phyloP scores from a whole-genome alignment of 2,888 invertebrate species.

The Drosophila neotestacea region DNA sequence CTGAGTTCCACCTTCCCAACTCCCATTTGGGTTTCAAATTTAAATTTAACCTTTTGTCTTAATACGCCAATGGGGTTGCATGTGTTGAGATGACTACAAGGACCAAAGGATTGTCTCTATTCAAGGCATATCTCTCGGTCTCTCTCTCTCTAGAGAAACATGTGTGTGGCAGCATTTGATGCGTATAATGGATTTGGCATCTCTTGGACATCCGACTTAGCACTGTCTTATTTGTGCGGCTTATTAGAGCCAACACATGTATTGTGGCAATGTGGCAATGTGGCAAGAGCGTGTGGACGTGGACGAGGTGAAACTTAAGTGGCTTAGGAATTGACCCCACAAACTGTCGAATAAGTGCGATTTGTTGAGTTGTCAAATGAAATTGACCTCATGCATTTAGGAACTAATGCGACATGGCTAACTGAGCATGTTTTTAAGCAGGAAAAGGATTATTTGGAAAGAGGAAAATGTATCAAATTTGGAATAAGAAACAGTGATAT shows the following conservation, averaged over 20 bases:
- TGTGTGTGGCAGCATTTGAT: slow-evolving; percentile 48
- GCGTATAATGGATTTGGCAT: slow-evolving; percentile 60
- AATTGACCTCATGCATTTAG: slow-evolving; percentile 47
- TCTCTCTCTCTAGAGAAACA: slow-evolving; percentile 12
- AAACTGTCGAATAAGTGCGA: slow-evolving; percentile 27
- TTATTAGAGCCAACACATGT: slow-evolving; percentile 64
- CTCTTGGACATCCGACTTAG: slow-evolving; percentile 67
- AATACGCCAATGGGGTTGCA: slow-evolving; percentile 67
- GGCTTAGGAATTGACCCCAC: slow-evolving; percentile 30
- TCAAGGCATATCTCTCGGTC: slow-evolving; percentile 5
- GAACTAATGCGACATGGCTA: slow-evolving; percentile 13
- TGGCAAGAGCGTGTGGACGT: slow-evolving; percentile 1
- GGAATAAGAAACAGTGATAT: not conserved
- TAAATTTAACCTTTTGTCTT: slow-evolving; percentile 83
- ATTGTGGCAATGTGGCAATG: slow-evolving; percentile 37
- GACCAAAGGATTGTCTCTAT: slow-evolving; percentile 38
- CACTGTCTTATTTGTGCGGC: slow-evolving; percentile 53
- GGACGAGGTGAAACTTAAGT: slow-evolving; percentile 32
- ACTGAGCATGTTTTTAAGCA: not conserved
- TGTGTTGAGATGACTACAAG: slow-evolving; percentile 20
- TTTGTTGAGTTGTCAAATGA: slow-evolving; percentile 41
- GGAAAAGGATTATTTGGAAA: not conserved
- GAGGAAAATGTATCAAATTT: not conserved
- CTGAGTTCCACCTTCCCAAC: slow-evolving; percentile 7
- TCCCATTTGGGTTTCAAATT: slow-evolving; percentile 72